These are phyloP conservation scores for Gnathonemus longibarbis DNA, from an alignment of 2,113 vertebrate genomes.

Conservation along the genomic window DNA sequence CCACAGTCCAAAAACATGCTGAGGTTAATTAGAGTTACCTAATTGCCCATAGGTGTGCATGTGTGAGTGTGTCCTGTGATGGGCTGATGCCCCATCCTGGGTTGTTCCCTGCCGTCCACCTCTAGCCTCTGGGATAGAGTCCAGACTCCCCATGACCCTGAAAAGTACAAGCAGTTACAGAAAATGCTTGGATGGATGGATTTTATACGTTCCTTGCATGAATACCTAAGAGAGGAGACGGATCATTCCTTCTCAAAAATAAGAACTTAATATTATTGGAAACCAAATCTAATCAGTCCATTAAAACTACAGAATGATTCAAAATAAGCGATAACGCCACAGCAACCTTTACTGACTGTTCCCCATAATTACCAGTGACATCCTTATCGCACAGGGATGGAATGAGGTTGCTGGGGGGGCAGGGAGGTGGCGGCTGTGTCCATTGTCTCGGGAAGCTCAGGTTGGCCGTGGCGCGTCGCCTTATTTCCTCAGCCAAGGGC, in stretches of 20 bases:
- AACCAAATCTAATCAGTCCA: neutral
- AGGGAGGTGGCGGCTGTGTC: neutral
- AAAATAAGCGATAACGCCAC: neutral
- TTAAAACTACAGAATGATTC: neutral
- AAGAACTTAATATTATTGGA: neutral
- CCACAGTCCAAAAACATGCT: neutral
- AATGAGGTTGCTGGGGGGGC: neutral
- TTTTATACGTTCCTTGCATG: neutral
- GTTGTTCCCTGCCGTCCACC: neutral
- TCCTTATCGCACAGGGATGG: neutral
- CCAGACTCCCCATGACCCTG: neutral
- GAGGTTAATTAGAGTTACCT: neutral
- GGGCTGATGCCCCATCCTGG: neutral
- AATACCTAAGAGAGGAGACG: neutral
- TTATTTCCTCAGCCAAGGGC: neutral
- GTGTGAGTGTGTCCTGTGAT: neutral
- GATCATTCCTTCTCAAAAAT: neutral
- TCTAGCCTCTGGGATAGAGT: neutral
- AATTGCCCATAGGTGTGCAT: neutral
- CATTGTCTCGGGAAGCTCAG: neutral
- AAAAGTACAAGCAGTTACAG: neutral
- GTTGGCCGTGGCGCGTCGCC: neutral
- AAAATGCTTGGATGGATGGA: neutral
- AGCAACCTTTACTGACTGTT: too few relatives aligned
- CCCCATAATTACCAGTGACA: neutral